Conservation (phyloP, 2,797 vertebrate genomes). For the Labeo calbasu region DNA sequence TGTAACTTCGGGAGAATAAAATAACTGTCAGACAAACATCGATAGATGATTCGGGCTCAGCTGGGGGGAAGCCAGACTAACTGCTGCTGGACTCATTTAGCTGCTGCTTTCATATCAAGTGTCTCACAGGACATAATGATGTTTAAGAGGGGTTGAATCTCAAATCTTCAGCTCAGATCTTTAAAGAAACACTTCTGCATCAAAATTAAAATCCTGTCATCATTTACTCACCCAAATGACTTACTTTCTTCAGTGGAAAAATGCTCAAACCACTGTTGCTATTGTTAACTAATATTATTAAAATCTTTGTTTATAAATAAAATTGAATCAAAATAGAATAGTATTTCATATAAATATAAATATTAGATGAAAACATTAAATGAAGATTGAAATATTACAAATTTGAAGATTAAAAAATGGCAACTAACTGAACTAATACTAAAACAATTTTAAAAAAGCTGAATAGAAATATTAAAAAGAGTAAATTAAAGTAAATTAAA, state of each 20-base stretch:
- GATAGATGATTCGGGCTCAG: conserved; percentile 16
- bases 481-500: no score
- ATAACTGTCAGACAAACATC: conserved; percentile 34
- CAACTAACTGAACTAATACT: not conserved
- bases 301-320: not conserved
- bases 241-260: not conserved
- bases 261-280: not conserved
- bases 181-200: not conserved
- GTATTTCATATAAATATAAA: no score
- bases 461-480: not conserved
- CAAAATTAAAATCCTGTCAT: not conserved
- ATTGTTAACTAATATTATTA: not conserved
- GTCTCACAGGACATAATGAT: not conserved
- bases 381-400: no score
- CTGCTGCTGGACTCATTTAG: not conserved
- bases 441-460: not conserved
- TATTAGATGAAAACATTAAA: not conserved
- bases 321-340: no score
- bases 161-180: not conserved
- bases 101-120: not conserved
- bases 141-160: not conserved
- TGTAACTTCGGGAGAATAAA: conserved; percentile 53
- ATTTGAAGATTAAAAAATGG: not conserved
- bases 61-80: not conserved
- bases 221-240: not conserved